These are phyloP conservation scores for Halichoeres trimaculatus DNA, from an alignment of 2,113 vertebrate species.

Conservation along the genomic window DNA sequence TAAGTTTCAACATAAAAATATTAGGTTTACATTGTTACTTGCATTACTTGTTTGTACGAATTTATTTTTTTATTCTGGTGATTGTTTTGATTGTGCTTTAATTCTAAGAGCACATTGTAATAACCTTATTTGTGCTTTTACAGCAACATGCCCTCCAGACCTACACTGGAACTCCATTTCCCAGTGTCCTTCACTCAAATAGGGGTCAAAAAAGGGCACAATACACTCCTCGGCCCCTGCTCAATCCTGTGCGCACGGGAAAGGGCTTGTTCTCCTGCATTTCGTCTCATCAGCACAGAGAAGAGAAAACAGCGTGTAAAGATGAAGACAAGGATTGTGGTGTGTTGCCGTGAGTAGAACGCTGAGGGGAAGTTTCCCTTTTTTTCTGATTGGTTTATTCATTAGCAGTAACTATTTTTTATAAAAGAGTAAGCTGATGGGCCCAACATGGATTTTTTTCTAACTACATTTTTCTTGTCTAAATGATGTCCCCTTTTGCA, in stretches of 20 bases:
- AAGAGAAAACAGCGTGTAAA: slow-evolving; percentile 19
- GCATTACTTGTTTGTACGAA: too few species aligned
- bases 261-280: slow-evolving; percentile 79
- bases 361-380: background rate
- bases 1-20: background rate
- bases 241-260: slow-evolving; percentile 80
- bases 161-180: slow-evolving; percentile 74
- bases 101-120: too few species aligned
- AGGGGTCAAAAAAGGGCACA: slow-evolving; percentile 37
- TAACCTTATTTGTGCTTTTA: slow-evolving; percentile 7
- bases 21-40: too few species aligned
- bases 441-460: too few species aligned
- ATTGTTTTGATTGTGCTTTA: too few species aligned
- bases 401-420: too few species aligned
- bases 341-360: slow-evolving; percentile 58
- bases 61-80: too few species aligned
- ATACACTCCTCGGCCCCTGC: slow-evolving; percentile 82
- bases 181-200: slow-evolving; percentile 75
- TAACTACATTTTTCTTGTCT: too few species aligned
- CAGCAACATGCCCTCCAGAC: slow-evolving; percentile 51
- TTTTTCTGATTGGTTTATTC: background rate
- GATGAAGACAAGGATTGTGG: slow-evolving; percentile 30
- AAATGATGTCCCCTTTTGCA: too few species aligned
- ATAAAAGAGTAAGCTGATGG: too few species aligned
- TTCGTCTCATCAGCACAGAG: slow-evolving; percentile 19